phyloP scores from a whole-genome alignment of 2,113 vertebrate genomes.

The human region GRCh38 chr4:148555501-148556000 shows the following conservation, averaged over 20 bases:
- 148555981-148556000: neutral
- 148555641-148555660: conserved; percentile 33
- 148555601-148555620: conserved; percentile 9
- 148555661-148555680: neutral
- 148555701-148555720: neutral
- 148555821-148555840: neutral
- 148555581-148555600: neutral
- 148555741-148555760: neutral
- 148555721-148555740: neutral
- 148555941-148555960: neutral
- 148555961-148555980: neutral
- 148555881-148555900: neutral
- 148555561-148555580: neutral
- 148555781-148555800: no score
- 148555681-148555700: neutral
- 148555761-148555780: neutral
- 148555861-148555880: neutral
- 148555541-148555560: conserved; percentile 3
- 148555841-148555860: neutral
- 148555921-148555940: neutral
- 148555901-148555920: neutral
- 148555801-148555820: neutral
- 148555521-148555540: neutral
- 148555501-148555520: neutral
- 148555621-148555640: neutral